Evolutionary conservation across 2,113 vertebrate species (phyloP), one percentile per base, ranked within the genome.

Genomic region (Chauna torquata): DNA sequence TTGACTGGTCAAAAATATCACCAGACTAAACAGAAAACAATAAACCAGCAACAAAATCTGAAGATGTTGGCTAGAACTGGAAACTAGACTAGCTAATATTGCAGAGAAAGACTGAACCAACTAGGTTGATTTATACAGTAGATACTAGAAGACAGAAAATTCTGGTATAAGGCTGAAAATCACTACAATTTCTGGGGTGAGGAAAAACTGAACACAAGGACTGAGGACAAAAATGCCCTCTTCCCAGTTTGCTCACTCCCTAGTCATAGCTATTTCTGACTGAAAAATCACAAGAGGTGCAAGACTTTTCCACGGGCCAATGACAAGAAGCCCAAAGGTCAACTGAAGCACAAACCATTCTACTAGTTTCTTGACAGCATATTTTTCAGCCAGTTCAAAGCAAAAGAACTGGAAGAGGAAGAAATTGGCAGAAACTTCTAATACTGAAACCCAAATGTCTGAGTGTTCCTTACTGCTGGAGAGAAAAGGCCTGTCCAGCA

Each of bases 401-500:
- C 20, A 52, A 79, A 14, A 64, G 55, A 88, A 75, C 30, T 12
- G 47, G 13, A 5, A 82, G 11, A 64, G 83, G 45, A 78, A 5
- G 0, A 36, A 85, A 77, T 3, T 24, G 38, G 68, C 12, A 78
- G 55, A 78, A 81, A 59, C 18, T 85, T 54, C 34, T 57, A 65
- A 24, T 6, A 32, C 16, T 5, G 44, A 87, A 76, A 3, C 40
- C 11, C 82, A 55, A 27, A 42, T 2, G 8, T 7, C 0, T 0
- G 4, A 34, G 58, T 0, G 13, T 9, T 58, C 30, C 62, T 28
- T 69, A 34, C 50, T 27, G 36, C 3, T 9, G 64, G 55, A 55
- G 30, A 83, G 75, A 38, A 47, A 34, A 45, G 45, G 32, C 5
- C 40, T 42, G n/a, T 55, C 30, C 1, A 3, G 42, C 3, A 24